These are phyloP conservation scores for Piscicola geometra DNA, from an alignment of 2,888 invertebrate genomes.

Conservation along the genomic window DNA sequence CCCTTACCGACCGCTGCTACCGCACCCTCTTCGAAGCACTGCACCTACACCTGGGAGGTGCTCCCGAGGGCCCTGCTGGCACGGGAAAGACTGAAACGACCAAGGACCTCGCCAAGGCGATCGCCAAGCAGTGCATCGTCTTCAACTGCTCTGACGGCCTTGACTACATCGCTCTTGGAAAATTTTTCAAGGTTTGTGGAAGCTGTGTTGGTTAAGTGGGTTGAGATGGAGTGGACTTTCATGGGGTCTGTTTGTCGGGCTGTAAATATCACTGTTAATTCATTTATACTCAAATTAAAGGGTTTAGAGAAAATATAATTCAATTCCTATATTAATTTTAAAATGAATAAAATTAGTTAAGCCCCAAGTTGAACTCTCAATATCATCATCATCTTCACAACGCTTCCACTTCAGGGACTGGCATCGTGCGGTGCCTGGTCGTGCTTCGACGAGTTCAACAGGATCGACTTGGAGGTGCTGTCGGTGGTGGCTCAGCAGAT, in stretches of 20 bases:
- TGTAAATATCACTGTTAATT: no score
- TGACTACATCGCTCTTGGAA: constrained; percentile 58
- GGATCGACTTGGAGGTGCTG: constrained; percentile 75
- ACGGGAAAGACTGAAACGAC: constrained; percentile 58
- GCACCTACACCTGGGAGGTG: constrained; percentile 58
- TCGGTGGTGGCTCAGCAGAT: constrained; percentile 78
- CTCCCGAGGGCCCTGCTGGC: constrained; percentile 59
- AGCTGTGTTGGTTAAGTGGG: not conserved
- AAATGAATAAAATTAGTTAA: no score
- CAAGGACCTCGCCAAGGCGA: constrained; percentile 59
- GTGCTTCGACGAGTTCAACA: constrained; percentile 78
- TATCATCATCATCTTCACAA: no score
- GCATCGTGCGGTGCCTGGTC: constrained; percentile 65
- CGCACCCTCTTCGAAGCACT: constrained; percentile 58
- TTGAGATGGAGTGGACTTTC: no score
- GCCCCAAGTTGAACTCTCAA: no score
- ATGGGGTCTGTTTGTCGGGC: no score
- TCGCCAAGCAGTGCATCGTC: constrained; percentile 59
- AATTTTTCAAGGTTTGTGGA: constrained; percentile 57
- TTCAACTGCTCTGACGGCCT: constrained; percentile 59
- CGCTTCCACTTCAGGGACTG: constrained; percentile 49
- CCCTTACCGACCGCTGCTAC: constrained; percentile 59
- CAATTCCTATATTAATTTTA: no score
- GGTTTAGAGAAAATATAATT: no score
- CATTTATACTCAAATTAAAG: no score